These are phyloP conservation scores for Sternarchorhynchus goeldii DNA, from an alignment of 2,797 vertebrate species.

Conservation along the genomic window DNA sequence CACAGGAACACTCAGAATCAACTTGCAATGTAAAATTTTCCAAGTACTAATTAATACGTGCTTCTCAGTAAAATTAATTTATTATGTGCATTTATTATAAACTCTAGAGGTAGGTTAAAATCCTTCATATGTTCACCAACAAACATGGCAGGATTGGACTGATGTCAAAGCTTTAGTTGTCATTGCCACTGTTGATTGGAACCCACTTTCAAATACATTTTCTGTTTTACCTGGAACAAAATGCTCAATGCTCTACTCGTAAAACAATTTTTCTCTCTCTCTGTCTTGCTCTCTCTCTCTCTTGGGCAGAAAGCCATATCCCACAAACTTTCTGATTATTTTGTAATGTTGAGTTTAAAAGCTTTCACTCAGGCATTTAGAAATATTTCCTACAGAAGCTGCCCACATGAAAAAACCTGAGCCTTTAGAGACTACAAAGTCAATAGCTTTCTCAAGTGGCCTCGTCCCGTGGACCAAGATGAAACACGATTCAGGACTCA, in stretches of 20 bases:
- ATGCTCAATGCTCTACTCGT: slow-evolving; percentile 16
- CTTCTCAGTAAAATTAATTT: neutral
- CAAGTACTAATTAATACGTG: slow-evolving; percentile 1
- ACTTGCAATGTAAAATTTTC: slow-evolving; percentile 3
- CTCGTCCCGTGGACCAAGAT: neutral
- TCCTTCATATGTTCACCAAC: neutral
- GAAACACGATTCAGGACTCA: neutral
- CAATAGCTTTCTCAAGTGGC: slow-evolving; percentile 18
- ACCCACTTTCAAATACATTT: slow-evolving; percentile 15
- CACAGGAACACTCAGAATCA: slow-evolving; percentile 5
- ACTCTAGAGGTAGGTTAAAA: slow-evolving; percentile 11
- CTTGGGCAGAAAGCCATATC: slow-evolving; percentile 39
- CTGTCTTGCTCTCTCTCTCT: neutral
- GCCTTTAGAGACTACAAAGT: slow-evolving; percentile 27
- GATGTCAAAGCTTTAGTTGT: slow-evolving; percentile 8
- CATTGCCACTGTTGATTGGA: slow-evolving; percentile 5
- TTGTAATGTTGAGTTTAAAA: slow-evolving; percentile 36
- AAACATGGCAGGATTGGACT: slow-evolving; percentile 2
- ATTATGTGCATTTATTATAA: slow-evolving; percentile 14
- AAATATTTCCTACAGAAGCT: slow-evolving; percentile 46
- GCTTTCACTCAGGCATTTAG: slow-evolving; percentile 45
- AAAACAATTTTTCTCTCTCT: neutral
- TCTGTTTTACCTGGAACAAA: slow-evolving; percentile 34
- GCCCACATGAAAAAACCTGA: slow-evolving; percentile 35
- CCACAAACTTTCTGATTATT: slow-evolving; percentile 46